Base-by-base conservation (phyloP, 2,113 vertebrate genomes). In the Bujurquina vittata region DNA sequence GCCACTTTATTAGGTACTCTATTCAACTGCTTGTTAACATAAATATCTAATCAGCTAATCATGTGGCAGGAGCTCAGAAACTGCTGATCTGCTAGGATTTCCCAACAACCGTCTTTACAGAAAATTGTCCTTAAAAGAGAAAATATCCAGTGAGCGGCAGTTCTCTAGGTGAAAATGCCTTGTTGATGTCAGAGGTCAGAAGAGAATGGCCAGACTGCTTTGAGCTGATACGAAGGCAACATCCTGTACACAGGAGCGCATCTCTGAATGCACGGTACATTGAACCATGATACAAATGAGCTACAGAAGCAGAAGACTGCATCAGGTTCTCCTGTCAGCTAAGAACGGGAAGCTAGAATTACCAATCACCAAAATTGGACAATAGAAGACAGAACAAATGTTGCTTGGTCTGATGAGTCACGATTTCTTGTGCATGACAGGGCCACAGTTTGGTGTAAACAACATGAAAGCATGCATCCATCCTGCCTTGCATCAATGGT, bases 131-230 rank as follows among this genome's bases (percentile, higher is more conserved):
- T 23, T 29, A 69, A 69, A 69, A 0, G 23, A 69, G 18, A 1
- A n/a, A n/a, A n/a, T n/a, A n/a, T n/a, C n/a, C n/a, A 69, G 2
- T 0, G 40, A 69, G 8, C 63, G 26, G 40, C 22, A 46, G 63
- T 67, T 67, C 22, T 67, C 63, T 49, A 10, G 63, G 40, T 0
- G 40, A 69, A 49, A 52, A 69, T 52, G 17, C 26, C 43, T 52
- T 18, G 0, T 6, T 69, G 23, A 69, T 52, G 26, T 20, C 65
- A 69, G 63, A 67, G 22, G 40, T 67, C 20, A 63, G 62, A 0
- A 7, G 37, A 17, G 23, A 69, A 69, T 69, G 18, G n/a, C n/a
- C n/a, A n/a, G 40, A 67, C 63, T 18, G 40, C 26, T 69, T 69
- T 0, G 18, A 67, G 8, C 63, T 46, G 15, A 46, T 46, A 67